Percentiles rank a stretch among this genome's conserved stretches.
These are phyloP conservation scores for Drosophila gaucha DNA, from an alignment of 2,888 invertebrate genomes.

Conservation along the genomic window DNA sequence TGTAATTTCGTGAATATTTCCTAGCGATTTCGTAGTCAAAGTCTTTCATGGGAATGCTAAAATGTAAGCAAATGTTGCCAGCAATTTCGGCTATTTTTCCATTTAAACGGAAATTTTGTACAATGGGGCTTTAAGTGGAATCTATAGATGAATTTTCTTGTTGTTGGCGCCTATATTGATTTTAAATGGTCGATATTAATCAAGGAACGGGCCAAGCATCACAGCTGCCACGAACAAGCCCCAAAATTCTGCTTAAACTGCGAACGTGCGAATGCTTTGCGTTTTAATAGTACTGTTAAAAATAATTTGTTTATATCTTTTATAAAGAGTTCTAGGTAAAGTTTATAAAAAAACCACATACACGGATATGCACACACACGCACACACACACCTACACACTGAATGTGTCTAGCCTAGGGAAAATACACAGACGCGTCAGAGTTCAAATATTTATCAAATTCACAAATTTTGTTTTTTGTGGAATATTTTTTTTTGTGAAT, in stretches of 20 bases:
- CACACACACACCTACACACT: slow-evolving; percentile 13
- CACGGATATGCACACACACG: slow-evolving; percentile 10
- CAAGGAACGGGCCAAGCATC: background rate
- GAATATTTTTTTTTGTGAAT: slow-evolving; percentile 7
- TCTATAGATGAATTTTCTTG: slow-evolving; percentile 16
- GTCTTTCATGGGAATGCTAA: slow-evolving; percentile 37
- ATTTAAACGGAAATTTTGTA: slow-evolving; percentile 40
- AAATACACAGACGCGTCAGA: slow-evolving; percentile 54
- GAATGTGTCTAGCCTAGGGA: slow-evolving; percentile 33
- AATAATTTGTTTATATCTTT: slow-evolving; percentile 26
- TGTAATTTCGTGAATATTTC: slow-evolving; percentile 1
- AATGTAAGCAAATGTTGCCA: slow-evolving; percentile 3
- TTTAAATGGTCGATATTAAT: slow-evolving; percentile 21
- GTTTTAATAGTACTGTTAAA: slow-evolving; percentile 53
- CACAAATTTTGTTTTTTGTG: slow-evolving; percentile 7
- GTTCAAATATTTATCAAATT: slow-evolving; percentile 24
- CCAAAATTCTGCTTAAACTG: slow-evolving; percentile 34
- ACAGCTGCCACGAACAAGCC: slow-evolving; percentile 31
- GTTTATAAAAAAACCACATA: slow-evolving; percentile 51
- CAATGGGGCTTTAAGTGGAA: slow-evolving; percentile 47
- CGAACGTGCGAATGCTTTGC: slow-evolving; percentile 47
- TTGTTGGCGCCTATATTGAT: slow-evolving; percentile 8
- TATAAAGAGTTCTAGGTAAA: slow-evolving; percentile 56
- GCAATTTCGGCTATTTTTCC: slow-evolving; percentile 47
- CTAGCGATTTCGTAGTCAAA: background rate